Evolutionary conservation across 2,888 invertebrate species (phyloP), one percentile per base, ranked within the genome.

Genomic region (Hirtodrosophila trivittata): DNA sequence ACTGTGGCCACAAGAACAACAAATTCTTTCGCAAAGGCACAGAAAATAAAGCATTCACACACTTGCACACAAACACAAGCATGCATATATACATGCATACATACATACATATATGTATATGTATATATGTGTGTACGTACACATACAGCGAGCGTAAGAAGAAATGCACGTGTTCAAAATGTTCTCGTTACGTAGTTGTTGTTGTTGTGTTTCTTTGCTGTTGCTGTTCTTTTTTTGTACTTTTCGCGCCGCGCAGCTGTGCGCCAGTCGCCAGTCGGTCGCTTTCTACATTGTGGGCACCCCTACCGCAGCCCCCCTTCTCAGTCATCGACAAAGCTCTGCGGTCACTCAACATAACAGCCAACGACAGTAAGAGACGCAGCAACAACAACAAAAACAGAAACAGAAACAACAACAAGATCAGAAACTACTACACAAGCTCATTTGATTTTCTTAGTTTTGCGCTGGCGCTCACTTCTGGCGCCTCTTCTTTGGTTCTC

Each of bases 111-210:
- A 62, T 37, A 46, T 37, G 58, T 13, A 43, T 30, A 18, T 33
- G 47, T 14, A 32, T 12, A 60, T 28, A 4, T 30, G 33, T 37
- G 33, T 8, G 26, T 12, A 47, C 18, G 16, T 32, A 35, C 32
- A 50, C 50, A 47, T 32, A 28, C 9, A 42, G 56, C 33, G 51
- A 59, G 56, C 76, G 77, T 80, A 71, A 74, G 75, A 84, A 78
- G 78, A 80, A 80, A 80, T 80, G 78, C 78, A 80, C 78, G 78
- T 80, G 78, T 80, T 80, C 85, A 78, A 82, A 80, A 80, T 80
- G 85, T 84, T 78, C 81, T 78, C 81, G 60, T 60, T 78, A 62
- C 74, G 77, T 83, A 73, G 65, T 18, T 50, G 54, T 38, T 64
- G 43, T 54, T 66, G 45, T 54, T 74, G 57, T 30, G 65, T 35